A percentile compares a stretch with the other conserved stretches of the same genome.
Conservation (phyloP, 1,140 invertebrate genomes). For the Gryon sp. region DNA sequence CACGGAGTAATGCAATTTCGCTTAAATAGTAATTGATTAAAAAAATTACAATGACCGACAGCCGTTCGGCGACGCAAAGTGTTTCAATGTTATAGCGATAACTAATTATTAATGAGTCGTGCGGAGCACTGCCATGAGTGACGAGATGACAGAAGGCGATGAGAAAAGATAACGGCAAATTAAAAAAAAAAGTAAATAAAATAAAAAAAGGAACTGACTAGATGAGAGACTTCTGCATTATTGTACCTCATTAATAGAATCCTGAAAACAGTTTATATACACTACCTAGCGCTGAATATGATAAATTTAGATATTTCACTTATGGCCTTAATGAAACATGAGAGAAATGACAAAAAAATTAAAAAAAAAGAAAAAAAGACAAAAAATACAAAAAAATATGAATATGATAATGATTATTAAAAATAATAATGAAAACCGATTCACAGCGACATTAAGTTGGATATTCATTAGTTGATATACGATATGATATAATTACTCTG, state of each 20-base stretch:
- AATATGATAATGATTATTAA: too few species aligned
- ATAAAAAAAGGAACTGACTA: slow-evolving; percentile 38
- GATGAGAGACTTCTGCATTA: slow-evolving; percentile 67
- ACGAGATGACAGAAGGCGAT: slow-evolving; percentile 51
- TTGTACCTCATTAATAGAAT: slow-evolving; percentile 71
- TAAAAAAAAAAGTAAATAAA: too few species aligned
- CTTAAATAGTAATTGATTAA: slow-evolving; percentile 58
- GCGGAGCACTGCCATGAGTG: slow-evolving; percentile 66
- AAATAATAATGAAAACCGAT: slow-evolving; percentile 58
- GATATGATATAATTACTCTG: slow-evolving; percentile 67
- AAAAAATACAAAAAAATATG: slow-evolving; percentile 19
- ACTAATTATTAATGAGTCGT: slow-evolving; percentile 64
- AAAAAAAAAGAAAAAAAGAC: slow-evolving; percentile 38
- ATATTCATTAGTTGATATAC: slow-evolving; percentile 67
- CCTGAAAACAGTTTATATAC: slow-evolving; percentile 69
- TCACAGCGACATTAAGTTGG: slow-evolving; percentile 68
- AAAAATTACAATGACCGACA: slow-evolving; percentile 6
- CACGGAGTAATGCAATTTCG: slow-evolving; percentile 55
- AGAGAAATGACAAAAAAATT: slow-evolving; percentile 57
- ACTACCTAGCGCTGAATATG: slow-evolving; percentile 70
- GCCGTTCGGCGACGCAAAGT: slow-evolving; percentile 45
- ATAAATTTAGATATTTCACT: slow-evolving; percentile 74
- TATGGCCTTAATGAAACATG: slow-evolving; percentile 73
- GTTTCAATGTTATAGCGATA: slow-evolving; percentile 65
- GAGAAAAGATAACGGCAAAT: background rate